Evolutionary conservation across 2,888 invertebrate species (phyloP), one percentile per base, ranked within the genome.

Genomic region (Dorcus hopei): DNA sequence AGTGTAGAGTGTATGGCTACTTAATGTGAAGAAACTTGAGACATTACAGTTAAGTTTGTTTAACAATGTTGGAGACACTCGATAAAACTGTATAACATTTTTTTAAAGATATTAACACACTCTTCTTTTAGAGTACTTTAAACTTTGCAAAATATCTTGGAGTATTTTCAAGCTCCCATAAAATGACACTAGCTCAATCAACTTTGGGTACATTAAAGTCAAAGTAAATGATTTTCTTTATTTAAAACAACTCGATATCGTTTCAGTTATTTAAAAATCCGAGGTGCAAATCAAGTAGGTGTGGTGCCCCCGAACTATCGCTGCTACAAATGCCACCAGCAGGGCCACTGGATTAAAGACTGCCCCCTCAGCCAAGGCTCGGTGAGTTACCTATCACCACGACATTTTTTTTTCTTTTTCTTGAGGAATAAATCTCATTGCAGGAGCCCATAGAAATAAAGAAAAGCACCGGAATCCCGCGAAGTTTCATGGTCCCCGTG

Each of bases 331-430:
- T 99, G 99, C 80, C 90, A 93, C 71, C 91, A 95, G 77, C 86
- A 88, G 59, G 99, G 99, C 1, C 99, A 99, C 80, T 98, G 95
- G 95, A 97, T 97, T 66, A 94, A 93, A 78, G 93, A 96, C 78
- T 99, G 99, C 77, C 95, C 96, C 7, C 79, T 87, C 63, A 86
- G 85, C 50, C 81, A 82, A 59, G 81, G 80, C 63, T 79, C 82
- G 62, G 83, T 83, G 75, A 75, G 76, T 72, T 33, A 33, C 26
- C 16, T 8, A 49, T 23, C 52, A 48, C 56, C 39, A 39, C 16
- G 16, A 3, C 47, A 38, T 45, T 14, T 38, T 16, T n/a, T 19
- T 54, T 49, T 54, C 9, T 45, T 23, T 50, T 26, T 51, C 7
- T 33, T 6, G 5, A 26, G 3, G 26, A 8, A 26, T 38, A 39